These are phyloP conservation scores for Harpalus rubripes DNA, from an alignment of 2,888 invertebrate species.

Conservation along the genomic window DNA sequence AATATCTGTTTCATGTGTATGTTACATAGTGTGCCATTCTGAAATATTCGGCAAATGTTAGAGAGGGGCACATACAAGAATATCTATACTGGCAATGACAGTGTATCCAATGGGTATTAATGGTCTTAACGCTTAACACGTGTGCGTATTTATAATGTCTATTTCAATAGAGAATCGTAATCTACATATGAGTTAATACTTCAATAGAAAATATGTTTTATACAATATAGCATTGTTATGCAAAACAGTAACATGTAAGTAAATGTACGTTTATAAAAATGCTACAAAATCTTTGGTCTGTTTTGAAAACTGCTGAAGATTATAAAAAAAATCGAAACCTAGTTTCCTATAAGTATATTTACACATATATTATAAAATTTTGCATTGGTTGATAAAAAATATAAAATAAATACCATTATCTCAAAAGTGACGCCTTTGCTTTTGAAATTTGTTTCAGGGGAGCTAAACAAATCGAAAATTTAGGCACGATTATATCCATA, in stretches of 20 bases:
- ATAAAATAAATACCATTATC: no score
- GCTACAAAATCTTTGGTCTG: no score
- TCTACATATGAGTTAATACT: slow-evolving; percentile 5
- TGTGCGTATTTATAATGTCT: background rate
- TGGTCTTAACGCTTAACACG: slow-evolving; percentile 67
- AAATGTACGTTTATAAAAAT: no score
- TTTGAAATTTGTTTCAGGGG: no score
- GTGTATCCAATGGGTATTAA: slow-evolving; percentile 77
- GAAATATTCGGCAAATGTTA: background rate
- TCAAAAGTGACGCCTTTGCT: no score
- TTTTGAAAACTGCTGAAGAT: no score
- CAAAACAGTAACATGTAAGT: background rate
- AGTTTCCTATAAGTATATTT: no score
- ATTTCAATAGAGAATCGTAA: background rate
- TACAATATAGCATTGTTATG: background rate
- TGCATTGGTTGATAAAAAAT: no score
- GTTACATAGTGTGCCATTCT: background rate
- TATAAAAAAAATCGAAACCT: no score
- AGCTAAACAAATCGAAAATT: no score
- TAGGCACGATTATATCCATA: no score
- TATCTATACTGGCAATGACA: slow-evolving; percentile 73
- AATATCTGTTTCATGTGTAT: background rate
- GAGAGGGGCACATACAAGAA: background rate
- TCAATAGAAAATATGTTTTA: slow-evolving; percentile 14
- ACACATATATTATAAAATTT: no score